These are phyloP conservation scores for Origma solitaria DNA, from an alignment of 2,113 vertebrate genomes.

Conservation along the genomic window DNA sequence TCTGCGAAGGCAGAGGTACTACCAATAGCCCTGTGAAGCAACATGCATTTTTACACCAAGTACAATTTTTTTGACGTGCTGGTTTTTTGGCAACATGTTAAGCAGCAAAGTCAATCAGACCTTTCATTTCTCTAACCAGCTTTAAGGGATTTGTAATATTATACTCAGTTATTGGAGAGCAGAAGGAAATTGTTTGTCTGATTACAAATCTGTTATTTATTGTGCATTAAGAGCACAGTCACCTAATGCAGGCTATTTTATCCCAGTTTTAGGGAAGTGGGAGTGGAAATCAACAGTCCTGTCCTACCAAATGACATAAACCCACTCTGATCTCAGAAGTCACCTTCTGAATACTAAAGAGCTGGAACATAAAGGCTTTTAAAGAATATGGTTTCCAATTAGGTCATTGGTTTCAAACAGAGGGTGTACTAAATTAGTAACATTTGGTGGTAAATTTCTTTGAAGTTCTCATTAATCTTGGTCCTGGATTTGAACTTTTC, in stretches of 20 bases:
- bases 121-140: slow-evolving; percentile 17
- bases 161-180: background rate
- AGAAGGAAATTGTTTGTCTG: slow-evolving; percentile 31
- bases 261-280: background rate
- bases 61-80: background rate
- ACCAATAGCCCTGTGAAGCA: background rate
- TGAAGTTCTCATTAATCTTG: slow-evolving; percentile 69
- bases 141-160: slow-evolving; percentile 53
- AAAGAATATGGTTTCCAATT: slow-evolving; percentile 69
- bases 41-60: background rate
- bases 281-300: background rate
- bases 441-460: slow-evolving; percentile 68
- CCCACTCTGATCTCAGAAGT: slow-evolving; percentile 48
- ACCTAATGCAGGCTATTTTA: slow-evolving; percentile 5
- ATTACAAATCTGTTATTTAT: slow-evolving; percentile 36
- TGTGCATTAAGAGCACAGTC: background rate
- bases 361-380: slow-evolving; percentile 41
- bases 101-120: slow-evolving; percentile 13
- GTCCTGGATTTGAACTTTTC: slow-evolving; percentile 65
- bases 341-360: slow-evolving; percentile 63
- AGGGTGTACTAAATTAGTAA: slow-evolving; percentile 67
- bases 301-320: slow-evolving; percentile 27
- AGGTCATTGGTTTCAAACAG: slow-evolving; percentile 64
- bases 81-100: slow-evolving; percentile 6
- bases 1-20: background rate